A percentile compares a stretch with the other conserved stretches of the same genome.
Evolutionary conservation across 2,797 vertebrate species (phyloP).

Genomic region (Hypotaenidia philippensis): DNA sequence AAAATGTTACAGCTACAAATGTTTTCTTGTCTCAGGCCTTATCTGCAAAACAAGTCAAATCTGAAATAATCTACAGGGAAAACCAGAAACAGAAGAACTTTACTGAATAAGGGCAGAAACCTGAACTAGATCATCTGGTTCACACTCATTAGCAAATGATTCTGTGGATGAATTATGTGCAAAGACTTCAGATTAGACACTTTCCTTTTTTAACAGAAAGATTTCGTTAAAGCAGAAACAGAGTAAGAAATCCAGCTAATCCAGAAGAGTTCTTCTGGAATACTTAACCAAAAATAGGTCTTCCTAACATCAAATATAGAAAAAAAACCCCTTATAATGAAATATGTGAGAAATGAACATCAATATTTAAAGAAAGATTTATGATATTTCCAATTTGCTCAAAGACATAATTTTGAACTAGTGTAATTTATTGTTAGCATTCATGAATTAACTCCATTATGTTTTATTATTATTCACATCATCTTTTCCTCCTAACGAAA

Average conservation of each 20-base stretch:
- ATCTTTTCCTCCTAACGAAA: neutral
- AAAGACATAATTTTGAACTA: neutral
- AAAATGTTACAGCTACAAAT: neutral
- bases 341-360: neutral
- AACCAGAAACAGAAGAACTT: neutral
- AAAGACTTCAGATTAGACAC: neutral
- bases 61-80: neutral
- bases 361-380: neutral
- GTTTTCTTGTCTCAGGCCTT: neutral
- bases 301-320: neutral
- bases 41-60: neutral
- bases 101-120: neutral
- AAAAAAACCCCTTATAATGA: neutral
- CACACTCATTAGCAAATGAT: neutral
- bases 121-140: neutral
- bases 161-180: neutral
- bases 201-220: neutral
- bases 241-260: neutral
- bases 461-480: neutral
- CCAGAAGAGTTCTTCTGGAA: neutral
- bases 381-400: neutral
- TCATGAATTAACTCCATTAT: neutral
- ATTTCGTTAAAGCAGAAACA: neutral
- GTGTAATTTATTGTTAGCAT: neutral
- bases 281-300: neutral